Conservation (phyloP, 2,888 invertebrate genomes). For the Ypsolopha scabrella region DNA sequence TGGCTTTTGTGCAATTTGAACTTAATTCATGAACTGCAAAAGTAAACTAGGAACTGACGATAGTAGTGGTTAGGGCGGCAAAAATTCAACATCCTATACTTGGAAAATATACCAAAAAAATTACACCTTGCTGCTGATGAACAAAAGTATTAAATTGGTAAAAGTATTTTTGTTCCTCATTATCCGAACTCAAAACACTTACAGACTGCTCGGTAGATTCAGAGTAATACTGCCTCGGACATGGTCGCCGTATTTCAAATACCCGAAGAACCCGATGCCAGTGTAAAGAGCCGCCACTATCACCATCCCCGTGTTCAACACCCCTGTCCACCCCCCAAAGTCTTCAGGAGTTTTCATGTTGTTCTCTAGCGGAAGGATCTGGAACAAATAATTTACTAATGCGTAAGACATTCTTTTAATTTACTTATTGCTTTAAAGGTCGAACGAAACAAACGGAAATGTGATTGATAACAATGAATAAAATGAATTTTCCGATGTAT, state of each 20-base stretch:
- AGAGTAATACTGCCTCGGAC: constrained; percentile 89
- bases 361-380: constrained; percentile 91
- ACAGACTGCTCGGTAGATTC: constrained; percentile 83
- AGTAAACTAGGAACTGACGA: no score
- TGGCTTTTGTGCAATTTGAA: no score
- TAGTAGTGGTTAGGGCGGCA: no score
- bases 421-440: no score
- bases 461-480: no score
- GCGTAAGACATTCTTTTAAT: not conserved
- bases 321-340: constrained; percentile 87
- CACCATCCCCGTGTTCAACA: constrained; percentile 90
- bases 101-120: not conserved
- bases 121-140: not conserved
- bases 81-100: no score
- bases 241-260: constrained; percentile 86
- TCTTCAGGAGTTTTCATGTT: constrained; percentile 89
- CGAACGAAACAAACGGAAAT: no score
- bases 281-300: constrained; percentile 87
- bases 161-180: not conserved
- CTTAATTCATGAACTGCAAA: no score
- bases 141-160: not conserved
- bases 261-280: constrained; percentile 92
- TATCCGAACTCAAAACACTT: constrained; percentile 36
- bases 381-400: constrained; percentile 15
- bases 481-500: no score